Conservation (phyloP, 2,797 vertebrate species). For the Tapera naevia region DNA sequence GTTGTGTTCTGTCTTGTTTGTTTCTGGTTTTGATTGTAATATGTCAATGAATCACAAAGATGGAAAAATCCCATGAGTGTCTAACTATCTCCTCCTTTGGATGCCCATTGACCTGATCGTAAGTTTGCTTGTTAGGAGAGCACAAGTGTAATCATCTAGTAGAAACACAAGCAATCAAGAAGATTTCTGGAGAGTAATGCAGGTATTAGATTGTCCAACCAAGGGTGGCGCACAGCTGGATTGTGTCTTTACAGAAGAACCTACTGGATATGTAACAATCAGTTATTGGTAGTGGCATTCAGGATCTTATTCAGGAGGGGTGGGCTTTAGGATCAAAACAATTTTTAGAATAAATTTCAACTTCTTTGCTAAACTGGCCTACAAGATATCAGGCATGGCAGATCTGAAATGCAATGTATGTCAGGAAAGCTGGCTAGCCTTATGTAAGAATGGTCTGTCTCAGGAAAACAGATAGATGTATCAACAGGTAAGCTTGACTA, state of each 20-base stretch:
- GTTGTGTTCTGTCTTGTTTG: background rate
- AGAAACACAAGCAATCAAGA: background rate
- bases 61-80: background rate
- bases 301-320: background rate
- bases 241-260: background rate
- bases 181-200: background rate
- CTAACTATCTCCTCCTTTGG: background rate
- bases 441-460: background rate
- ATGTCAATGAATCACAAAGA: background rate
- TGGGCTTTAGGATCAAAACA: background rate
- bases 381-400: background rate
- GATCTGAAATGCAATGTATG: background rate
- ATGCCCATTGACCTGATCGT: background rate
- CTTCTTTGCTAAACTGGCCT: background rate
- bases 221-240: background rate
- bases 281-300: background rate
- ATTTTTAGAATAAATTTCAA: background rate
- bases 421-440: background rate
- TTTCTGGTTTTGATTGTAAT: background rate
- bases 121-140: background rate
- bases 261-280: background rate
- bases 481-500: background rate
- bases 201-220: background rate
- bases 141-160: background rate
- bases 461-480: background rate